Evolutionary conservation across 2,888 invertebrate species (phyloP), one percentile per base, ranked within the genome.

Genomic region (Drosophila multiciliata): DNA sequence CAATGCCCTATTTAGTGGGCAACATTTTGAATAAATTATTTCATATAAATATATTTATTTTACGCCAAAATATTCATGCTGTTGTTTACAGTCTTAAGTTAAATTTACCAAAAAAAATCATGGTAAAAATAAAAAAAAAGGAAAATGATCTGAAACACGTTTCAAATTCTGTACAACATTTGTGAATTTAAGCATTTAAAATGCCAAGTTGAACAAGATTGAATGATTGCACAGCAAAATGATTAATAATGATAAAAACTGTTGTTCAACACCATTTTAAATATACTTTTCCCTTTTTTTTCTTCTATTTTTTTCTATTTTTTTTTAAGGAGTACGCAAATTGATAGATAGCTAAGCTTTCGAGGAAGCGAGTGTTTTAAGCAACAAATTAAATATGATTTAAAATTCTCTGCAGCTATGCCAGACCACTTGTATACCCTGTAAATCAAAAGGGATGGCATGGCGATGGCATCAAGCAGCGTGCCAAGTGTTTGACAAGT

Each of bases 401-500:
- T 1, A 20, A 36, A 36, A 15, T 26, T 42, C 7, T 15, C 23
- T 26, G 15, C 33, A 40, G 26, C 23, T 6, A n/a, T 40, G 36
- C 23, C 35, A 29, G 45, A 20, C 26, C 17, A 23, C 42, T 8
- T 33, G 8, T 15, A 52, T 63, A 45, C 50, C 36, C 57, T 57
- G 70, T 63, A 70, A 55, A 50, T 54, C 20, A 48, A 35, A 42
- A 20, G 48, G 32, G 11, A 20, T 33, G 52, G 12, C 32, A 15
- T 53, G 52, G 58, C 65, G 40, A 55, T 55, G 76, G 60, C 61
- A 52, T 40, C 29, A 54, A 62, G 58, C 58, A 59, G 60, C 53
- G 52, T 17, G 55, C 63, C 75, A 79, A 79, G 80, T 78, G 75
- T 75, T 72, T 73, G 68, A 73, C 78, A 80, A 78, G 77, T 73